These are phyloP conservation scores for Stenodema calcarata DNA, from an alignment of 2,888 invertebrate genomes.

Conservation along the genomic window DNA sequence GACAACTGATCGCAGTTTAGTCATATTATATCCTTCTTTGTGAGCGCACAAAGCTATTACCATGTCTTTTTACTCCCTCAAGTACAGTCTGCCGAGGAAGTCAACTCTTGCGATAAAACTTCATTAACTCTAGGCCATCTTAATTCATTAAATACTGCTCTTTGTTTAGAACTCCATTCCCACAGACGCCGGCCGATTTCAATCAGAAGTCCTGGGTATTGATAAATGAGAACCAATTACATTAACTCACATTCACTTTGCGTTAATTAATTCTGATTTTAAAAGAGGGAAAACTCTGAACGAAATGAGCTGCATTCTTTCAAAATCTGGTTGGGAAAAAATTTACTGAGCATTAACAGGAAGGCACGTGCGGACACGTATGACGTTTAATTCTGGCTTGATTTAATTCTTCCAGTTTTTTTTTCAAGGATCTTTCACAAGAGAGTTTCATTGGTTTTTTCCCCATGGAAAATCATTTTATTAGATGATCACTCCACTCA, in stretches of 20 bases:
- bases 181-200: slow-evolving; percentile 20
- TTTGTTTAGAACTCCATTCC: slow-evolving; percentile 10
- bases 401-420: no score
- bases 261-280: slow-evolving; percentile 28
- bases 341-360: no score
- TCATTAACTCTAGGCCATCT: slow-evolving; percentile 45
- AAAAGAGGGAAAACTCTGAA: background rate
- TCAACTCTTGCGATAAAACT: slow-evolving; percentile 41
- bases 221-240: slow-evolving; percentile 44
- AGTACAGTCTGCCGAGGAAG: slow-evolving; percentile 46
- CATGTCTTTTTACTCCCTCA: slow-evolving; percentile 51
- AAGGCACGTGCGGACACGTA: no score
- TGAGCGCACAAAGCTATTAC: slow-evolving; percentile 53
- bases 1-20: slow-evolving; percentile 55
- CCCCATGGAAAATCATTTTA: no score
- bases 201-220: slow-evolving; percentile 39
- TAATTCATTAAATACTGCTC: slow-evolving; percentile 46
- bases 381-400: no score
- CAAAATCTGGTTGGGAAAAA: background rate
- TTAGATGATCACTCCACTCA: no score
- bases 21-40: slow-evolving; percentile 54
- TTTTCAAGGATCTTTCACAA: no score
- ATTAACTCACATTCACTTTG: slow-evolving; percentile 38
- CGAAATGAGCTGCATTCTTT: background rate
- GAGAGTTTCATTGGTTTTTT: no score